A percentile compares a stretch with the other conserved stretches of the same genome.
Conservation (phyloP, 2,888 invertebrate species). For the Ametastegia equiseti region DNA sequence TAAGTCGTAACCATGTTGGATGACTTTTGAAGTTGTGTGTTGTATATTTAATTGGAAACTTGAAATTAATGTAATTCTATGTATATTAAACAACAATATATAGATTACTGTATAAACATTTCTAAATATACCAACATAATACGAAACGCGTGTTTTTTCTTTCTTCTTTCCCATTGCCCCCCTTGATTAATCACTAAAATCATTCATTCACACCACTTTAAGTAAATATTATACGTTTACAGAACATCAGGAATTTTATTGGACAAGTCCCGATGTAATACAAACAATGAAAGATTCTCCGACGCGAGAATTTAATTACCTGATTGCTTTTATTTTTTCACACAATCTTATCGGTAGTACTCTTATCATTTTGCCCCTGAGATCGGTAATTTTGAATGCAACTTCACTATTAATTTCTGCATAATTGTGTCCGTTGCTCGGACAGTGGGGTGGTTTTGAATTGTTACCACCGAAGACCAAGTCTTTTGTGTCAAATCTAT, state of each 20-base stretch:
- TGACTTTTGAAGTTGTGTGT: slow-evolving; percentile 63
- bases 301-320: not conserved
- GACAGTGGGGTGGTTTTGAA: not conserved
- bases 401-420: not conserved
- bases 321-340: not conserved
- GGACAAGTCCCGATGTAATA: no score
- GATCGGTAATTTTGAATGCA: not conserved
- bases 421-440: not conserved
- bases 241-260: not conserved
- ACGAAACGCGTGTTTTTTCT: slow-evolving; percentile 50
- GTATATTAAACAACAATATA: slow-evolving; percentile 68
- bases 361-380: slow-evolving; percentile 2
- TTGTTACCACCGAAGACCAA: not conserved
- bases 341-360: slow-evolving; percentile 32
- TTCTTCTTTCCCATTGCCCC: not conserved
- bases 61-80: slow-evolving; percentile 72
- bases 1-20: slow-evolving; percentile 64
- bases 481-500: not conserved
- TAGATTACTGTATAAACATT: slow-evolving; percentile 72
- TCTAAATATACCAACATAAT: slow-evolving; percentile 73
- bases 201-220: not conserved
- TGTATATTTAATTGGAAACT: slow-evolving; percentile 68
- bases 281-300: no score
- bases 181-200: not conserved
- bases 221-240: no score